Conservation (phyloP, 2,888 invertebrate species). For the Volucella zonaria region DNA sequence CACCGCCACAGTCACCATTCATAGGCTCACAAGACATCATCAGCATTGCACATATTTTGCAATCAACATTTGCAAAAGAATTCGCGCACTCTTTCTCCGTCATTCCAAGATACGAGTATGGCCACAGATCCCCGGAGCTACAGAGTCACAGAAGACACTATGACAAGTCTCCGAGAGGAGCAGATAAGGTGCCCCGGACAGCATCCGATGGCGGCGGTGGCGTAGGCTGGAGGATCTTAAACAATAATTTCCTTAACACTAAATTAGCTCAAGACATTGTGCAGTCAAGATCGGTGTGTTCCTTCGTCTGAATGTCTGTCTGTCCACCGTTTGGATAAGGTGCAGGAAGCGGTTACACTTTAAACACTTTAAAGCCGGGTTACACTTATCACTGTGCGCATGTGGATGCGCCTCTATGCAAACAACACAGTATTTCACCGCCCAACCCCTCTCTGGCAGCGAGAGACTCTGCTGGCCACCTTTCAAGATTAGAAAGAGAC, state of each 20-base stretch:
- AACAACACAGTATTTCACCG: constrained; percentile 33
- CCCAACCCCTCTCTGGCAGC: background rate
- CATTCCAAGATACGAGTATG: constrained; percentile 34
- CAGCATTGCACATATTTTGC: constrained; percentile 68
- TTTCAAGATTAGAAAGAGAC: constrained; percentile 76
- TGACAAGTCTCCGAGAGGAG: constrained; percentile 56
- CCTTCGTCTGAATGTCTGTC: constrained; percentile 13
- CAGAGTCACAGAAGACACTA: constrained; percentile 52
- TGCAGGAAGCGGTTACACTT: constrained; percentile 42
- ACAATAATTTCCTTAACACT: constrained; percentile 71
- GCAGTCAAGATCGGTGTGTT: constrained; percentile 25
- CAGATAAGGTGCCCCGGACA: constrained; percentile 22
- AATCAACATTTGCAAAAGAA: constrained; percentile 68
- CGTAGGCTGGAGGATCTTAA: constrained; percentile 71
- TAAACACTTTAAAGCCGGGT: constrained; percentile 22
- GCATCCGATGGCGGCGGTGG: constrained; percentile 13
- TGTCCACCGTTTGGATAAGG: constrained; percentile 11
- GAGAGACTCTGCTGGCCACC: background rate
- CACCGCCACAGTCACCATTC: background rate
- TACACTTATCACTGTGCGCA: constrained; percentile 9
- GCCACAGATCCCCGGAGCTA: background rate
- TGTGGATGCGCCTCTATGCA: constrained; percentile 54
- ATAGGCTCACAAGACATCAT: constrained; percentile 30
- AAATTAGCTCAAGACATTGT: constrained; percentile 67
- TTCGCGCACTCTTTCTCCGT: constrained; percentile 48